Evolutionary conservation across 2,888 invertebrate species (phyloP).

Genomic region (Hoplodrina blanda): DNA sequence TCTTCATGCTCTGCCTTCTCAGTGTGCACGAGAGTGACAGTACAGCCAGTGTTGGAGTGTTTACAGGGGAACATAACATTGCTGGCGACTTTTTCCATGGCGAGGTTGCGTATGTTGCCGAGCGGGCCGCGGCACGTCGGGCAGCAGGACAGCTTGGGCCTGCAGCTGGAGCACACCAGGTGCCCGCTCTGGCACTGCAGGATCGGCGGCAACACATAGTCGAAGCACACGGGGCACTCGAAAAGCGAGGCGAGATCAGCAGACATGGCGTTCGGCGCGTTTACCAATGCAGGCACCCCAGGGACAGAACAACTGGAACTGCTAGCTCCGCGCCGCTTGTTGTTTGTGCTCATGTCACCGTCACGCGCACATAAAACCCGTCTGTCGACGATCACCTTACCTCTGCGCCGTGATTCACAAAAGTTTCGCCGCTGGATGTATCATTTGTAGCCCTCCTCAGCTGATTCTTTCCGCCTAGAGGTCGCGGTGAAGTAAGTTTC

Average conservation of each 20-base stretch:
- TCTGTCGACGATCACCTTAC: constrained; percentile 80
- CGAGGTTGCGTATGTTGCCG: constrained; percentile 99
- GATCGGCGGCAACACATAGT: constrained; percentile 99
- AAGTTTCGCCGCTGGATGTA: constrained; percentile 63
- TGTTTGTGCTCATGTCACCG: constrained; percentile 91
- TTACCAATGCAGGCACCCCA: constrained; percentile 89
- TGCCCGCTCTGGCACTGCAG: constrained; percentile 99
- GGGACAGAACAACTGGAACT: constrained; percentile 89
- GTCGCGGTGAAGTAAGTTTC: constrained; percentile 81
- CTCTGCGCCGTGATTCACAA: constrained; percentile 68
- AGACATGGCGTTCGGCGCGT: constrained; percentile 93
- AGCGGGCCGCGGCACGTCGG: constrained; percentile 99
- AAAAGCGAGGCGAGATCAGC: constrained; percentile 97
- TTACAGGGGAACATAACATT: constrained; percentile 99
- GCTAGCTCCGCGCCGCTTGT: constrained; percentile 89
- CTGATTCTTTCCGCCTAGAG: constrained; percentile 83
- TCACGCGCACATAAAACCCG: constrained; percentile 84
- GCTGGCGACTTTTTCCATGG: constrained; percentile 99
- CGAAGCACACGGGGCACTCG: constrained; percentile 99
- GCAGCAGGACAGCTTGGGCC: constrained; percentile 99
- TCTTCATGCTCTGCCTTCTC: constrained; percentile 99
- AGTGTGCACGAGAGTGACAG: constrained; percentile 97
- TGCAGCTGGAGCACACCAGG: constrained; percentile 98
- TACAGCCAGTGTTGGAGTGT: constrained; percentile 98
- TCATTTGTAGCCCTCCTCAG: constrained; percentile 88